Evolutionary conservation across 2,113 vertebrate genomes (phyloP), one percentile per base, ranked within the genome.

Genomic region (Sceloporus tristichus): DNA sequence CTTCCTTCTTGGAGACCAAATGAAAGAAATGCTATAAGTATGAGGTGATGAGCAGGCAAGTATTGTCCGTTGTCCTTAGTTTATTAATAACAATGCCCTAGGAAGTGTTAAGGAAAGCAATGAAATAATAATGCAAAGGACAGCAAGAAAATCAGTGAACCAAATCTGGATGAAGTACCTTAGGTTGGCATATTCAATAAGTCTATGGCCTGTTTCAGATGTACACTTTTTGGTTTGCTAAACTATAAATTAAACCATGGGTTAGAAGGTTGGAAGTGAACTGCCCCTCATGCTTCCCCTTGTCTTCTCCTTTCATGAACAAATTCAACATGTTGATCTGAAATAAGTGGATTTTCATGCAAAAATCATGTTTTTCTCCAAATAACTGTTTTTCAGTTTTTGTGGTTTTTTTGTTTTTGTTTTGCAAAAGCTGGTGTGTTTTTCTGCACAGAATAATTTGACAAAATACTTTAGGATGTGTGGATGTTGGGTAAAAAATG

Each of bases 61-160:
- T 16, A 85, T 53, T 65, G 42, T 40, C 34, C 34, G 77, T 73
- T 59, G 14, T 66, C 34, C n/a, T 19, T 38, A 85, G 25, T 29
- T 9, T 82, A 53, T 5, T 54, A 66, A 71, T 40, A 6, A 66
- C 23, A 29, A 56, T 75, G 34, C 62, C 16, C 16, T 82, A 16
- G 40, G 27, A 74, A 68, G 8, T 23, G 16, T 54, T 81, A 40
- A 56, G 70, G 70, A 80, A 81, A 89, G 27, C 2, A 38, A 21
- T 53, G 84, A 85, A 85, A 38, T 68, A 75, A 81, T 80, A 29
- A 54, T 87, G 42, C 70, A 75, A 87, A 87, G 78, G 53, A 42
- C 11, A 23, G 53, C 40, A 73, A 23, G 40, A 34, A 59, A 85
- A 85, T 18, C 54, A 18, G 42, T 8, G 23, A 68, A 25, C 25